A percentile compares a stretch with the other conserved stretches of the same genome.
These are phyloP conservation scores for Neopelma chrysocephalum DNA, from an alignment of 2,797 vertebrate species.

Conservation along the genomic window DNA sequence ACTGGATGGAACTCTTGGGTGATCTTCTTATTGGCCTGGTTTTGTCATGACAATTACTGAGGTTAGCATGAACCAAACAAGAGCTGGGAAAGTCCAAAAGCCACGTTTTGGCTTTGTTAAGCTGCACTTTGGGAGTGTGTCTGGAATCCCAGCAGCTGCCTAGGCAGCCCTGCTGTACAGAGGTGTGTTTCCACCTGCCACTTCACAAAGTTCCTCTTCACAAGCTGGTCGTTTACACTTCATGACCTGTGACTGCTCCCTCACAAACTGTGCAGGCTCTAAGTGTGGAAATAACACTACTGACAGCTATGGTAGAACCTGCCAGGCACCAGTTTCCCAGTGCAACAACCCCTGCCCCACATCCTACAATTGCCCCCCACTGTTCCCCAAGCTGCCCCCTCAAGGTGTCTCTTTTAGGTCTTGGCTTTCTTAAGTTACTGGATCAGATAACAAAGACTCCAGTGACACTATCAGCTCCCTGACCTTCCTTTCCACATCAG, in stretches of 20 bases:
- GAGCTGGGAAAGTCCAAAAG: background rate
- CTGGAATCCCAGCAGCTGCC: background rate
- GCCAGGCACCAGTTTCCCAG: background rate
- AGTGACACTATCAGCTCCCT: background rate
- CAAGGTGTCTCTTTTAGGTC: background rate
- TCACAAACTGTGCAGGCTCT: background rate
- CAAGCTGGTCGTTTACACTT: background rate
- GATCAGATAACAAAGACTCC: background rate
- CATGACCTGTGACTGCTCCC: accelerated
- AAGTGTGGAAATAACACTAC: background rate
- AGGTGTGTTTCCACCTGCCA: background rate
- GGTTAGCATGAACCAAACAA: background rate
- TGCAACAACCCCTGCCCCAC: background rate
- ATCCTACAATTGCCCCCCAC: background rate
- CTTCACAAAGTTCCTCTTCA: background rate
- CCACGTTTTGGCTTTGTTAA: background rate
- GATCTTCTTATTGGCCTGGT: background rate
- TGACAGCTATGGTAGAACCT: background rate
- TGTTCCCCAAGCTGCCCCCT: background rate
- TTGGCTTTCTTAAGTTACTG: background rate
- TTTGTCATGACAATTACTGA: background rate
- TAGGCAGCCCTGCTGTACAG: background rate
- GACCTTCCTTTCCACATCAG: background rate
- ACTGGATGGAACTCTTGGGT: background rate
- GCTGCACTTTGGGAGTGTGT: background rate